A percentile compares a stretch with the other conserved stretches of the same genome.
Evolutionary conservation across 1,140 invertebrate species (phyloP).

Genomic region (Macrocentrus cingulum): DNA sequence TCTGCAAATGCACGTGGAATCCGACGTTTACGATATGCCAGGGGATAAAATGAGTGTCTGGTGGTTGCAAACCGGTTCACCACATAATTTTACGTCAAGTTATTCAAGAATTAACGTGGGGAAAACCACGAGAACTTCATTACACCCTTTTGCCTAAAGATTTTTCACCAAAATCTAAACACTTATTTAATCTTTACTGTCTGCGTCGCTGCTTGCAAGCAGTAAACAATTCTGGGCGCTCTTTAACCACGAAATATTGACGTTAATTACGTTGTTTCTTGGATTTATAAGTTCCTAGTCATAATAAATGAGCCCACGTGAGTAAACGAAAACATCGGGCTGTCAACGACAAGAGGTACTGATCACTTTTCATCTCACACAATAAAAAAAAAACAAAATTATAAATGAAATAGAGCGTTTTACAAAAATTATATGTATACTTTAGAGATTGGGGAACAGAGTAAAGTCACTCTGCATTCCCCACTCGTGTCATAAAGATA

Average conservation of each 20-base stretch:
- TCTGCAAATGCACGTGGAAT: slow-evolving; percentile 17
- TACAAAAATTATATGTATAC: too few species aligned
- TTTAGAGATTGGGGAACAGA: neutral
- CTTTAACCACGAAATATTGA: neutral
- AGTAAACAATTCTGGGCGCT: neutral
- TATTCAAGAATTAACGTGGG: slow-evolving; percentile 2
- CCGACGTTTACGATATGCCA: slow-evolving; percentile 19
- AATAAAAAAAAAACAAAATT: neutral
- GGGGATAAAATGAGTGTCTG: slow-evolving; percentile 9
- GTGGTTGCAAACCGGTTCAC: slow-evolving; percentile 11
- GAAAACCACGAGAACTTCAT: neutral
- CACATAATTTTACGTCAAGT: neutral
- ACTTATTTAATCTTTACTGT: too few species aligned
- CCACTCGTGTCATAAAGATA: slow-evolving; percentile 23
- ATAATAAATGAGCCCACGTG: slow-evolving; percentile 24
- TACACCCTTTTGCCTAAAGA: too few species aligned
- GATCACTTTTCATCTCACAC: neutral
- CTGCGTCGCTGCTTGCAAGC: too few species aligned
- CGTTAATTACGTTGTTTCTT: slow-evolving; percentile 13
- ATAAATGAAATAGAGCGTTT: too few species aligned
- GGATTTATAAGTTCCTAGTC: neutral
- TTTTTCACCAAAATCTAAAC: too few species aligned
- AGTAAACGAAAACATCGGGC: slow-evolving; percentile 25
- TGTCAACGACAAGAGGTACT: slow-evolving; percentile 18
- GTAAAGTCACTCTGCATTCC: slow-evolving; percentile 1